These are phyloP conservation scores for Trissolcus brochymenae DNA, from an alignment of 2,888 invertebrate genomes.

Conservation along the genomic window DNA sequence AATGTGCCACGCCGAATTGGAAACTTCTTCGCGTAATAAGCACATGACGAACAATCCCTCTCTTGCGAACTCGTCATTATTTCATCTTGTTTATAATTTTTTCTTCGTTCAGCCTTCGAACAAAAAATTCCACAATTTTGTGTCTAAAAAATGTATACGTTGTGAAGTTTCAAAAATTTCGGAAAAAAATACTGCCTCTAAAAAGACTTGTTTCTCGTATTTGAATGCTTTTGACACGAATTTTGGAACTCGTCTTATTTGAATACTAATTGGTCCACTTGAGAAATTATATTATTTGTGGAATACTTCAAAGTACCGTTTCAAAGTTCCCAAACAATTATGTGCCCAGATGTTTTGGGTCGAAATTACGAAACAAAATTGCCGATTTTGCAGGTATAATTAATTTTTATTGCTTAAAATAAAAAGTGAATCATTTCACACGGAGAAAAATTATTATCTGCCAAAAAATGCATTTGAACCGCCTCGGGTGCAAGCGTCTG, in stretches of 20 bases:
- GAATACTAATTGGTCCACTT: conserved; percentile 9
- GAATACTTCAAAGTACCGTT: conserved; percentile 22
- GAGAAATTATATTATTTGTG: conserved; percentile 1
- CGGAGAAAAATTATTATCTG: conserved; percentile 47
- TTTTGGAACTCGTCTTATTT: background rate
- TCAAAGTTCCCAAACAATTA: conserved; percentile 32
- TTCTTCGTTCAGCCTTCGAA: no score
- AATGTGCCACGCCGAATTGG: conserved; percentile 62
- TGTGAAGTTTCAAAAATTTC: no score
- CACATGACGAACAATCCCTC: background rate
- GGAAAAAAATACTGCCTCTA: no score
- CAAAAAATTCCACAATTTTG: no score
- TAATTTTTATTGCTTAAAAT: conserved; percentile 50
- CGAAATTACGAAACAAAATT: conserved; percentile 34
- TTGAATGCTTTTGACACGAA: conserved; percentile 1
- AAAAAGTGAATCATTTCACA: conserved; percentile 50
- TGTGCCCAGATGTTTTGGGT: conserved; percentile 13
- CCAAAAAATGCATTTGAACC: conserved; percentile 28
- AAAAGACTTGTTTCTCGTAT: no score
- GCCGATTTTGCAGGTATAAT: conserved; percentile 34
- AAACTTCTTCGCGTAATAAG: conserved; percentile 20
- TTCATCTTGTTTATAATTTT: no score
- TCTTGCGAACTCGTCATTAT: background rate
- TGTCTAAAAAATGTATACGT: no score
- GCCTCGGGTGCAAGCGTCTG: conserved; percentile 38